Evolutionary conservation across 2,888 invertebrate genomes (phyloP).

Genomic region (Entomobrya multifasciata): DNA sequence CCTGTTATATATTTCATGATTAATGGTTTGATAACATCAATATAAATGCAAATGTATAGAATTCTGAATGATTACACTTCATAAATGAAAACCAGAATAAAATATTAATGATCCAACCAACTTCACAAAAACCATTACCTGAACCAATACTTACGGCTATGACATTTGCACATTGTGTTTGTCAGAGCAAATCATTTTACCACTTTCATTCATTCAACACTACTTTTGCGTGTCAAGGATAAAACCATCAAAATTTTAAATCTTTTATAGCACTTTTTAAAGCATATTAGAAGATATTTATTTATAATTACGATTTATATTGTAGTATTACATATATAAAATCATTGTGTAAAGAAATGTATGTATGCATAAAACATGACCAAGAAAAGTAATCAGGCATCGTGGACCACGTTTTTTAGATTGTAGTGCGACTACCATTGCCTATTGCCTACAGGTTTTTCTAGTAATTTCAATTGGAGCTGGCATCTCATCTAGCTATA

Average conservation of each 20-base stretch:
- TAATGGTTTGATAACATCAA: conserved; percentile 23
- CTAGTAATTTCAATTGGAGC: conserved; percentile 32
- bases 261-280: background rate
- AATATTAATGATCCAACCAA: too few species aligned
- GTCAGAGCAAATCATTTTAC: background rate
- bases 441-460: conserved; percentile 17
- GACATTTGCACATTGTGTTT: background rate
- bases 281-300: background rate
- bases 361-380: background rate
- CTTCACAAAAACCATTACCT: too few species aligned
- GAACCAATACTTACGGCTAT: too few species aligned
- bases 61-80: background rate
- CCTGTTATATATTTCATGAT: conserved; percentile 11
- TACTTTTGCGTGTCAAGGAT: conserved; percentile 5
- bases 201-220: too few species aligned
- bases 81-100: background rate
- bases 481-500: background rate
- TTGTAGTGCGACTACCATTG: background rate
- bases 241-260: background rate
- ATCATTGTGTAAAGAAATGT: background rate
- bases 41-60: background rate
- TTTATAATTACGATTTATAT: conserved; percentile 12
- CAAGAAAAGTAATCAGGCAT: background rate
- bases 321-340: background rate
- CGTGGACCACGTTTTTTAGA: background rate